Evolutionary conservation across 2,888 invertebrate species (phyloP), one percentile per base, ranked within the genome.

Genomic region (Parochlus steinenii): DNA sequence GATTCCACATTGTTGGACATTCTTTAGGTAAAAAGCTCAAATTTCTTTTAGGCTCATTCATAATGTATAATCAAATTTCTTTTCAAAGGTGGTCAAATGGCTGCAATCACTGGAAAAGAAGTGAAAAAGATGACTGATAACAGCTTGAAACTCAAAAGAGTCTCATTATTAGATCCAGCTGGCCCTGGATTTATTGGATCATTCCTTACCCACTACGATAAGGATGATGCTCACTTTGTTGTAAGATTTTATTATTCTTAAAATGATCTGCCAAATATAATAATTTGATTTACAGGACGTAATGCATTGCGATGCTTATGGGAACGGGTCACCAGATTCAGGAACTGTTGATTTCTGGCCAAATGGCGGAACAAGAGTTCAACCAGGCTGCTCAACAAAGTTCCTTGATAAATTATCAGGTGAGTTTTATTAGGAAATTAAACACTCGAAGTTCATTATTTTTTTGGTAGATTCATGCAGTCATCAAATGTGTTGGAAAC

Each of bases 221-320:
- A 59, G 3, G 55, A 53, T 3, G 70, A 71, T 47, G 71, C 71
- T 0, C 63, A 65, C 32, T 69, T 70, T 29, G 70, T 71, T 2
- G 71, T n/a, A n/a, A n/a, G n/a, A n/a, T n/a, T n/a, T n/a, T n/a
- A n/a, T n/a, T n/a, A n/a, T n/a, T n/a, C n/a, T n/a, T n/a, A n/a
- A n/a, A n/a, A n/a, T n/a, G n/a, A n/a, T n/a, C n/a, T n/a, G n/a
- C n/a, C n/a, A n/a, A n/a, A n/a, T n/a, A n/a, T n/a, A n/a, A n/a
- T n/a, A n/a, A n/a, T n/a, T n/a, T n/a, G n/a, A n/a, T n/a, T n/a
- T n/a, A n/a, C n/a, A n/a, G n/a, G n/a, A 77, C 50, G 64, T 77
- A 5, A 74, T 78, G 37, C 78, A 78, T 47, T 74, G 77, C 1
- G 74, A 75, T 44, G 69, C 70, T 0, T 69, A 69, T 16, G 56